These are phyloP conservation scores for Pachypanchax playfairii DNA, from an alignment of 2,113 vertebrate genomes.

Conservation along the genomic window DNA sequence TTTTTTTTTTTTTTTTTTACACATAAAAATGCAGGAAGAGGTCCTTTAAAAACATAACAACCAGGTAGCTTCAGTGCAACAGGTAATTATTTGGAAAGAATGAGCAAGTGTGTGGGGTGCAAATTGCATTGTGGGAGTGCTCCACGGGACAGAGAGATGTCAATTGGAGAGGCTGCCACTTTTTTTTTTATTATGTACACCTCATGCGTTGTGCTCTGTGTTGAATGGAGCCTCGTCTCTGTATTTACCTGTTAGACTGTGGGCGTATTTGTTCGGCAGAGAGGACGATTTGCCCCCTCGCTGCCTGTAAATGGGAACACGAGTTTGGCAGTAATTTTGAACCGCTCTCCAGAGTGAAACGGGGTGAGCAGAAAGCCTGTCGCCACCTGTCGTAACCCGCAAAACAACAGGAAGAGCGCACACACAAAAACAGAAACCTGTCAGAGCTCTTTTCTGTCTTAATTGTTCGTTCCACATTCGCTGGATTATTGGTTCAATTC, in stretches of 20 bases:
- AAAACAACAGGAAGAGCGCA: constrained; percentile 55
- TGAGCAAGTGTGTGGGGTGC: constrained; percentile 51
- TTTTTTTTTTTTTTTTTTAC: constrained; percentile 17
- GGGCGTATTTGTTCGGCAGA: constrained; percentile 57
- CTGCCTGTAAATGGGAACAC: constrained; percentile 62
- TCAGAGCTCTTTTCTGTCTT: constrained; percentile 52
- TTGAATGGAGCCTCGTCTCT: constrained; percentile 40
- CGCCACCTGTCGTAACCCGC: constrained; percentile 74
- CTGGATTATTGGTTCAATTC: constrained; percentile 69
- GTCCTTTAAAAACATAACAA: constrained; percentile 35
- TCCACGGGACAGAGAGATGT: constrained; percentile 44
- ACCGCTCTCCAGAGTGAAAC: constrained; percentile 54
- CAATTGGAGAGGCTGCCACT: constrained; percentile 50
- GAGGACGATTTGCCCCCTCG: constrained; percentile 52
- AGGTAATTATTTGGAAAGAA: constrained; percentile 65
- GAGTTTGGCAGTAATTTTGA: constrained; percentile 64
- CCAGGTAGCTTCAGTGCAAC: constrained; percentile 35
- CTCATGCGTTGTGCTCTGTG: constrained; percentile 52
- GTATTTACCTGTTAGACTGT: constrained; percentile 41
- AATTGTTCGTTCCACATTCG: constrained; percentile 56
- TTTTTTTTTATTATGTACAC: constrained; percentile 28
- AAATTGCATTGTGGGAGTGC: constrained; percentile 58
- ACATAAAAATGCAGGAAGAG: constrained; percentile 17
- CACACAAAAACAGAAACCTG: constrained; percentile 42
- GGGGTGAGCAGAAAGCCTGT: constrained; percentile 47